These are phyloP conservation scores for Alfaro cultratus DNA, from an alignment of 2,797 vertebrate genomes.

Conservation along the genomic window DNA sequence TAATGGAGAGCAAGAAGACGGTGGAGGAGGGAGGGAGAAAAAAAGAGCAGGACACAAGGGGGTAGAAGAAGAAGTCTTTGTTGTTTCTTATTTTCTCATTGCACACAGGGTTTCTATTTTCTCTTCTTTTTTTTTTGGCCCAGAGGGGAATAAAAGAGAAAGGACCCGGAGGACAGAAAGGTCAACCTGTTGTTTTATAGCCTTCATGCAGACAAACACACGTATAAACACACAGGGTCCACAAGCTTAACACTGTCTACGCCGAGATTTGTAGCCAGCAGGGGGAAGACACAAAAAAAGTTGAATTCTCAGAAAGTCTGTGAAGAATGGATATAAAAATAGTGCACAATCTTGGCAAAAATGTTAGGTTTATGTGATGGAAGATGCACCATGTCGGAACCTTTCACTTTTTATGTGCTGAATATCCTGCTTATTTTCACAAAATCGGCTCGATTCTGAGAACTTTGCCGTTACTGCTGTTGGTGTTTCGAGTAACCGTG, in stretches of 20 bases:
- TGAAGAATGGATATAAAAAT: background rate
- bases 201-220: conserved; percentile 19
- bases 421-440: background rate
- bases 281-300: background rate
- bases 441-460: too few species aligned
- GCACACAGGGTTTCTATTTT: conserved; percentile 48
- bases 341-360: background rate
- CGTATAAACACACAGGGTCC: conserved; percentile 6
- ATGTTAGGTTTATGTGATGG: background rate
- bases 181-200: conserved; percentile 63
- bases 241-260: conserved; percentile 10
- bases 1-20: conserved; percentile 51
- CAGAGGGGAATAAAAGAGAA: conserved; percentile 33
- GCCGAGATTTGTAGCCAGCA: conserved; percentile 8
- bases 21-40: conserved; percentile 17
- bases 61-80: conserved; percentile 54
- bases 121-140: conserved; percentile 4
- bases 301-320: background rate
- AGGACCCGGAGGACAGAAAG: conserved; percentile 49
- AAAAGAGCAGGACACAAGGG: conserved; percentile 43
- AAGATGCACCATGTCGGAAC: background rate
- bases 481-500: too few species aligned
- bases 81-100: conserved; percentile 56
- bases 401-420: background rate
- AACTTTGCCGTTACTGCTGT: too few species aligned